Conservation (phyloP, 2,113 vertebrate species). For the Patagioenas fasciata region DNA sequence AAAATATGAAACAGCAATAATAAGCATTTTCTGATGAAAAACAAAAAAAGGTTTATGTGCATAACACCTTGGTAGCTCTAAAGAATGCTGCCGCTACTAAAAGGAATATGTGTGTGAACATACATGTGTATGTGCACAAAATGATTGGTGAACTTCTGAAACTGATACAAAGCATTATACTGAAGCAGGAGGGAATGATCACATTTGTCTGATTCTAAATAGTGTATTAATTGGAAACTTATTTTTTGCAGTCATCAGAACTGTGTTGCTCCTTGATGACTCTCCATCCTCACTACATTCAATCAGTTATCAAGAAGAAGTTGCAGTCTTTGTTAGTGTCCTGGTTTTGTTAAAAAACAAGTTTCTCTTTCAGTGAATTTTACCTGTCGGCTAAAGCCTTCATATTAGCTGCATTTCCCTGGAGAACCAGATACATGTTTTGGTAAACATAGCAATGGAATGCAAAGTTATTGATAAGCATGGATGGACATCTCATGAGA, state of each 20-base stretch:
- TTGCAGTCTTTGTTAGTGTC: not conserved
- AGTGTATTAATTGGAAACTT: not conserved
- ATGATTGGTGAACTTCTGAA: not conserved
- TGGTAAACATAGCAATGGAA: no score
- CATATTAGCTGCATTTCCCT: no score
- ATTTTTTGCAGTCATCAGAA: not conserved
- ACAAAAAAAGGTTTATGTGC: fast-evolving
- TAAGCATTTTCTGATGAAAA: not conserved
- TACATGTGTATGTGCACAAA: not conserved
- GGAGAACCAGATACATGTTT: no score
- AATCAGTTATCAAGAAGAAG: not conserved
- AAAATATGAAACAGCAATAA: not conserved
- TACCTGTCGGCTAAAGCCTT: no score
- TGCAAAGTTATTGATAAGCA: no score
- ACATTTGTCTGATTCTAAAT: not conserved
- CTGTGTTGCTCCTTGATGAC: not conserved
- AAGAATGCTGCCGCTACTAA: not conserved
- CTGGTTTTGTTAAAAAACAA: no score
- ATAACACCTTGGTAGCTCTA: not conserved
- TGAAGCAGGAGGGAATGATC: not conserved
- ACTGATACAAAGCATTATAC: fast-evolving
- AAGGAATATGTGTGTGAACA: not conserved
- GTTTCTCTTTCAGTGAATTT: no score
- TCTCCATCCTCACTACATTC: not conserved
- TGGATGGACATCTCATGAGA: no score